These are phyloP conservation scores for Podarcis raffonei DNA, from an alignment of 2,113 vertebrate genomes.

Conservation along the genomic window DNA sequence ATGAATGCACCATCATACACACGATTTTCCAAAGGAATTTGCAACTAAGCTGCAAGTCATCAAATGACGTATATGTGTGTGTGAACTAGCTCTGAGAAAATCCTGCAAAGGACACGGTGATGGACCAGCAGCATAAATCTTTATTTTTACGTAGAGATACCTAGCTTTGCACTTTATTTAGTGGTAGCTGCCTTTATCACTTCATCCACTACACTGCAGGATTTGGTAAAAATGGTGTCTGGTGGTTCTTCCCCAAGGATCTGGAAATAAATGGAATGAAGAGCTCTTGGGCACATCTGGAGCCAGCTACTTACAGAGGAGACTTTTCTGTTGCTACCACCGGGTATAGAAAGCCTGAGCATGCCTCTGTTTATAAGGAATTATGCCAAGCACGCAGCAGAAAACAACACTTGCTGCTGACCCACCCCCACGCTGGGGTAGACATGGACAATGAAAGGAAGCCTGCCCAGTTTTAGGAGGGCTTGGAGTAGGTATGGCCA, in stretches of 20 bases:
- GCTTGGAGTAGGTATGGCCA: neutral
- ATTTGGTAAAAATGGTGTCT: neutral
- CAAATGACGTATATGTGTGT: neutral
- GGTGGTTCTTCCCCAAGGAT: neutral
- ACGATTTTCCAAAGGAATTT: neutral
- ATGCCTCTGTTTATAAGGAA: neutral
- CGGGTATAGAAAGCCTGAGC: neutral
- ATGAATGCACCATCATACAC: neutral
- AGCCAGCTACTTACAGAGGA: neutral
- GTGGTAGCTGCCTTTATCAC: conserved; percentile 19
- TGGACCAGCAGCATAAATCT: neutral
- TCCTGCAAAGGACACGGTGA: neutral
- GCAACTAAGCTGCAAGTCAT: neutral
- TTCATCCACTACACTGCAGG: neutral
- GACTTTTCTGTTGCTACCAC: neutral
- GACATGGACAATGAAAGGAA: neutral
- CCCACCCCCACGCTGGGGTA: neutral
- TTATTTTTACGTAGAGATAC: neutral
- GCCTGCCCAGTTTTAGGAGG: neutral
- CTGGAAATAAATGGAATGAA: neutral
- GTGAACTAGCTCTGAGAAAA: neutral
- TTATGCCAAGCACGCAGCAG: neutral
- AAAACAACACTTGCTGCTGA: neutral
- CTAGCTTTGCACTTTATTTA: neutral
- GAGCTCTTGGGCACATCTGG: neutral